Conservation (phyloP, 2,888 invertebrate species). For the Elmis aenea region DNA sequence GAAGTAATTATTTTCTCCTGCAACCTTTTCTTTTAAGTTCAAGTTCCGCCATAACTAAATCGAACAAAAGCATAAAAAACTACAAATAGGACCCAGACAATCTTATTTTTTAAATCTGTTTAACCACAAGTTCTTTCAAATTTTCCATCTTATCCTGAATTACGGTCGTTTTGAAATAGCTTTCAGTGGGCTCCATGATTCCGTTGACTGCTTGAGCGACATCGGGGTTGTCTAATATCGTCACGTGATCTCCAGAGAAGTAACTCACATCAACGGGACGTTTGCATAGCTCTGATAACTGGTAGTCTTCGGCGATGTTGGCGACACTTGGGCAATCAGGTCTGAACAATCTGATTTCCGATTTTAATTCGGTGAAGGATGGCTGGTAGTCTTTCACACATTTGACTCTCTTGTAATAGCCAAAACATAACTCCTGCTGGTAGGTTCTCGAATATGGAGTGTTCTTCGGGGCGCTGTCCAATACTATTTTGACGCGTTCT, state of each 20-base stretch:
- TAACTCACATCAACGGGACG: constrained; percentile 55
- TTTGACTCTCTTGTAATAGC: constrained; percentile 53
- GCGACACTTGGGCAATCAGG: constrained; percentile 57
- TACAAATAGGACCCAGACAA: no score
- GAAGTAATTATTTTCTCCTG: no score
- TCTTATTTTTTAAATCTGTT: no score
- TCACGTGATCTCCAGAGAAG: constrained; percentile 68
- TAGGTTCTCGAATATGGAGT: constrained; percentile 43
- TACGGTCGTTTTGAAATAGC: constrained; percentile 6
- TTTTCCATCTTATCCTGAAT: constrained; percentile 1
- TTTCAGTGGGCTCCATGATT: constrained; percentile 6
- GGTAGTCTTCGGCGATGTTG: constrained; percentile 60
- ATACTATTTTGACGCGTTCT: constrained; percentile 52
- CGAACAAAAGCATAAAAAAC: no score
- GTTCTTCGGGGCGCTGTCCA: constrained; percentile 46
- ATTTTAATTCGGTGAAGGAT: constrained; percentile 41
- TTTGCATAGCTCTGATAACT: constrained; percentile 55
- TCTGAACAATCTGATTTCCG: constrained; percentile 58
- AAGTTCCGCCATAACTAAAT: no score
- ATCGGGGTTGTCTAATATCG: constrained; percentile 62
- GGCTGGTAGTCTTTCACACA: constrained; percentile 51
- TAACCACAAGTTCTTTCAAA: constrained; percentile 1
- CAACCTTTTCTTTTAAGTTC: no score
- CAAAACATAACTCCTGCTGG: constrained; percentile 42
- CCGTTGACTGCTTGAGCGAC: constrained; percentile 57